These are phyloP conservation scores for Melanotaenia pygmaea DNA, from an alignment of 2,797 vertebrate species.

Conservation along the genomic window DNA sequence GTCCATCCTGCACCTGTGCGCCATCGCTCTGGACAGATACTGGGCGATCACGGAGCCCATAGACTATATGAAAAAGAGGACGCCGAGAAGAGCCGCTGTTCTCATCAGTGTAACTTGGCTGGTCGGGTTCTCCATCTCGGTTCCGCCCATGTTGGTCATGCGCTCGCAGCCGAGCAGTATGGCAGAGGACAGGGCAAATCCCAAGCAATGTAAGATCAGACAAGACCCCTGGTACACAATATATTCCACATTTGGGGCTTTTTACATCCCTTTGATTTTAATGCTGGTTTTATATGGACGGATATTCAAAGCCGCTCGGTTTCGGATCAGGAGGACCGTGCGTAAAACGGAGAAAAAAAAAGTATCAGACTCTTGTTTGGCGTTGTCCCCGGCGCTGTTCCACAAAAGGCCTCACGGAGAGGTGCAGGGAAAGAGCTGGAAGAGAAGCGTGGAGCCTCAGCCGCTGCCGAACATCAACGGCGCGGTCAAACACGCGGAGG, in stretches of 20 bases:
- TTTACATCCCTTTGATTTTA: conserved; percentile 93
- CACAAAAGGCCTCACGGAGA: conserved; percentile 85
- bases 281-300: conserved; percentile 96
- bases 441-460: conserved; percentile 84
- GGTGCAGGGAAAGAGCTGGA: conserved; percentile 83
- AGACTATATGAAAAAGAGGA: conserved; percentile 94
- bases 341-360: conserved; percentile 84
- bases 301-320: conserved; percentile 95
- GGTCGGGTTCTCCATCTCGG: conserved; percentile 94
- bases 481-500: conserved; percentile 86
- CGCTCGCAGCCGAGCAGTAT: conserved; percentile 87
- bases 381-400: conserved; percentile 80
- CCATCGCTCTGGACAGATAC: conserved; percentile 96
- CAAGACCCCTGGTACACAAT: conserved; percentile 93
- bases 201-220: conserved; percentile 90
- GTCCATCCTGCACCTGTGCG: conserved; percentile 95
- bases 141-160: conserved; percentile 94
- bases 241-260: conserved; percentile 95
- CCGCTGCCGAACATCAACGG: conserved; percentile 84
- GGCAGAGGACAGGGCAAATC: conserved; percentile 89
- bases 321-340: conserved; percentile 94
- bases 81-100: conserved; percentile 90
- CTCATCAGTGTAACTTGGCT: conserved; percentile 94
- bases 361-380: conserved; percentile 79
- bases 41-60: conserved; percentile 95